Base-by-base conservation (phyloP, 2,888 invertebrate genomes). In the Chorisops tibialis region DNA sequence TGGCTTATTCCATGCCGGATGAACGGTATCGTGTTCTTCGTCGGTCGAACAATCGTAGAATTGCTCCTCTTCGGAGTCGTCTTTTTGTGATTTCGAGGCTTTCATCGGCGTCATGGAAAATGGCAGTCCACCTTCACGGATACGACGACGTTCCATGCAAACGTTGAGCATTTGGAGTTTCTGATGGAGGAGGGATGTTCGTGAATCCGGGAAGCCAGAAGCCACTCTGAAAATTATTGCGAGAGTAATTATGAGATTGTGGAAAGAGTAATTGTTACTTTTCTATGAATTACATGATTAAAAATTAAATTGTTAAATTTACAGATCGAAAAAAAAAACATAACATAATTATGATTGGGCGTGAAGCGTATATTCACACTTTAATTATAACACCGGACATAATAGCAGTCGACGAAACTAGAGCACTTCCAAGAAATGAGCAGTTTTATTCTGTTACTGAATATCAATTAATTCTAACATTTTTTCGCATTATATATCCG, bases 111-210 rank as follows among this genome's bases (percentile, higher is more conserved):
- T 58, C 66, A 67, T 64, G 1, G 66, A 56, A 21, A 75, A 72
- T 61, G 73, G 71, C 66, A 78, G 72, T 9, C 74, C 83, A 61
- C 78, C 76, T 68, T 85, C 84, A 39, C 79, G 81, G 70, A 77
- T 73, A 54, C 81, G 81, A 67, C 83, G 82, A 49, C 87, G 81
- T 65, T 83, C 84, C 68, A 91, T 87, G 75, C 91, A 91, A 72
- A 89, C 86, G 72, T 91, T 91, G 39, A 91, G 78, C 81, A 91
- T 85, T 80, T 95, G 96, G 43, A 99, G 82, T 75, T 98, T 98
- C 79, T 99, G 96, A 78, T 97, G 91, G 12, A 99, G 81, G 45
- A 97, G 81, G 74, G 96, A 95, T 6, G 92, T 90, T 63, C 92
- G 86, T 43, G 91, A 87, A 76, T 96, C 94, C 0, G 96, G 96